Evolutionary conservation across 2,888 invertebrate species (phyloP), one percentile per base, ranked within the genome.

Genomic region (Metalampra italica): DNA sequence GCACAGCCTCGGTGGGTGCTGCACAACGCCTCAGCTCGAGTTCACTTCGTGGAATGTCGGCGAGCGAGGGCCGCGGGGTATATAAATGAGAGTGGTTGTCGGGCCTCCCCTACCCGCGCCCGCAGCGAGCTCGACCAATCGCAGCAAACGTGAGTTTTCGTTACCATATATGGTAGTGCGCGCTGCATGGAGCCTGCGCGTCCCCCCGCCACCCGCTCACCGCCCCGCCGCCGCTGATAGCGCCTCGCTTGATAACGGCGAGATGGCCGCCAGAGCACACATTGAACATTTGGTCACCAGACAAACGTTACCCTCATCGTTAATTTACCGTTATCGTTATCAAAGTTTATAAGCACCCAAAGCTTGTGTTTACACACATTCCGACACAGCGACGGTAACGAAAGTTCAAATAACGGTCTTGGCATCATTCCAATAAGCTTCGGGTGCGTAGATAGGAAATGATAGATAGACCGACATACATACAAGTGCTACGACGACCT

Each of bases 181-280:
- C 91, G 91, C 90, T 91, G 91, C 86, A 91, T 87, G 89, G 91
- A 89, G 90, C 71, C 81, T 83, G 78, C 86, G 90, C 84, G 77
- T 64, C 67, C 68, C 77, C 75, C 66, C 66, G 60, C 68, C 55
- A 62, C 56, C 68, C 70, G 59, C 71, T 57, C 71, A 49, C 39
- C n/a, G 7, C 62, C 52, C 60, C 62, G 66, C 66, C 66, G 60
- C 60, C 64, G 57, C 65, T 73, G 77, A 77, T 74, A 75, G 71
- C 75, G 68, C 66, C 62, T 30, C 66, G 57, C 76, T 81, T 84
- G 82, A 85, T 85, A 85, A 85, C 81, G 71, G 57, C 60, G 65
- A 66, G 71, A 72, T 72, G 68, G 69, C 69, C 62, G 56, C 51
- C 56, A 51, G 56, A 60, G 54, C 66, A 64, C 68, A 69, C 74